Conservation (phyloP, 1,140 invertebrate species). For the Listronotus oregonensis region DNA sequence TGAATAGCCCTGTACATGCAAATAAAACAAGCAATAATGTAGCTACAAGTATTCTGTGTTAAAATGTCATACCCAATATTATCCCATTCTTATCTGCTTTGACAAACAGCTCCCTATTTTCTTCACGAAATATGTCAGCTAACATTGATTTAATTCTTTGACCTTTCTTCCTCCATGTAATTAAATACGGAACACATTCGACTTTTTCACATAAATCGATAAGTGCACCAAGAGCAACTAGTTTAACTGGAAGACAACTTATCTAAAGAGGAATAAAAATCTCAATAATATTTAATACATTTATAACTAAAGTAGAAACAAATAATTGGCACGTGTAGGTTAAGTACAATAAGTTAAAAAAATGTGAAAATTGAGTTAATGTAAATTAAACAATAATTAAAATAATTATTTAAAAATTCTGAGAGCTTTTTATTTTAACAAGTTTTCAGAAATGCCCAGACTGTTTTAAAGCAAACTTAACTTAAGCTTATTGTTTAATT, state of each 20-base stretch:
- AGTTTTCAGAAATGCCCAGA: too few relatives aligned
- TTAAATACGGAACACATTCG: constrained; percentile 39
- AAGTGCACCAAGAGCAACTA: constrained; percentile 35
- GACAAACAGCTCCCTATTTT: constrained; percentile 34
- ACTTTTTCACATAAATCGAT: constrained; percentile 38
- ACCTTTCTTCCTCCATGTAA: constrained; percentile 38
- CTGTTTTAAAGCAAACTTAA: too few relatives aligned
- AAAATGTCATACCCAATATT: constrained; percentile 30
- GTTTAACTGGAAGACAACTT: constrained; percentile 31
- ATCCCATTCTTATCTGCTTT: constrained; percentile 30
- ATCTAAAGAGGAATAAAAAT: too few relatives aligned
- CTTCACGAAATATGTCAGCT: constrained; percentile 35
- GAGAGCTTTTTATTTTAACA: too few relatives aligned
- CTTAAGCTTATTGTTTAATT: too few relatives aligned
- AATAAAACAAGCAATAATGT: too few relatives aligned
- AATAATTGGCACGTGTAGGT: neutral
- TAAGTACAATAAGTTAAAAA: neutral
- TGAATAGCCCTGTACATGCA: too few relatives aligned
- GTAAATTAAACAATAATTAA: too few relatives aligned
- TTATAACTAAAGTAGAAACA: too few relatives aligned
- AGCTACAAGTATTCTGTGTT: neutral
- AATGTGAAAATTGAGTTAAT: too few relatives aligned
- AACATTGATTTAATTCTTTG: constrained; percentile 35
- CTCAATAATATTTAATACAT: too few relatives aligned
- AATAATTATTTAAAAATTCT: too few relatives aligned